Base-by-base conservation (phyloP, 2,797 vertebrate genomes). In the Sebastes taczanowskii region DNA sequence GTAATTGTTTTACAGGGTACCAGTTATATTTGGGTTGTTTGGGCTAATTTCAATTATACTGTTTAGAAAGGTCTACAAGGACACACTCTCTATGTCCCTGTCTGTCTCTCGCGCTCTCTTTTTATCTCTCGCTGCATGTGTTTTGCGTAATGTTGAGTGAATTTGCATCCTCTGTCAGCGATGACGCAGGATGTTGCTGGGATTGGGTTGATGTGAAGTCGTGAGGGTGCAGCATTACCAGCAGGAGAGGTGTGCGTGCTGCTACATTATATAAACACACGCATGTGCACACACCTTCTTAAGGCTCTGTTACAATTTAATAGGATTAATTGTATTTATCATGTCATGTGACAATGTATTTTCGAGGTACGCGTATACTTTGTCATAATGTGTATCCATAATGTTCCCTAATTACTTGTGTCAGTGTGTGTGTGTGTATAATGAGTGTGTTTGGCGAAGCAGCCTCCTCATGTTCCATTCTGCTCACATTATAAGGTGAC, bases 111-210 rank as follows among this genome's bases (percentile, higher is more conserved):
- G 29, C 2, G 18, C 7, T 25, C n/a, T 38, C 11, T 53, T 22
- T 64, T 7, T 25, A 6, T 30, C 56, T 52, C 22, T 65, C 35
- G 25, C 5, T 20, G 22, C 35, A 25, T 25, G 34, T 70, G 62
- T 59, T 70, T 20, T 60, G 32, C 46, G 35, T 20, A 7, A 53
- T 16, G 20, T 42, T 27, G 14, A 53, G 11, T 38, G 22, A 74
- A 62, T 82, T 68, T 73, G 20, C 76, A 73, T 62, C 61, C 53
- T 53, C 56, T 76, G 61, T 78, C 59, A 71, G 67, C 65, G 18
- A 27, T 73, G 81, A 84, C 23, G 49, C 70, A 81, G 71, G 63
- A 69, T 64, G 79, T 65, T 27, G 16, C 38, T 23, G 67, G 64
- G 73, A 68, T 78, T 56, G 32, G 69, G 53, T 58, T 79, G 70